Evolutionary conservation across 2,113 vertebrate genomes (phyloP).

Genomic region (Rattus norvegicus): GRCr8 NC_086021.1:171240501-171241000

Average conservation of each 20-base stretch:
- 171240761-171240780: not conserved
- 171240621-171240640: not conserved
- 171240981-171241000: not conserved
- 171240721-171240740: not conserved
- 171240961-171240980: not conserved
- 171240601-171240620: not conserved
- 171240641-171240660: not conserved
- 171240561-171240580: not conserved
- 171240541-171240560: not conserved
- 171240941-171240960: not conserved
- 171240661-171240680: not conserved
- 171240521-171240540: not conserved
- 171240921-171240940: not conserved
- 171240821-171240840: not conserved
- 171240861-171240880: not conserved
- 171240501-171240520: not conserved
- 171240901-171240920: not conserved
- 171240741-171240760: constrained; percentile 12
- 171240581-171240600: not conserved
- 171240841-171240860: not conserved
- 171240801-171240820: not conserved
- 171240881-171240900: not conserved
- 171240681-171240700: not conserved
- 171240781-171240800: not conserved
- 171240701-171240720: not conserved